A percentile compares a stretch with the other conserved stretches of the same genome.
These are phyloP conservation scores for Rhombomys opimus DNA, from an alignment of 2,113 vertebrate genomes.

Conservation along the genomic window DNA sequence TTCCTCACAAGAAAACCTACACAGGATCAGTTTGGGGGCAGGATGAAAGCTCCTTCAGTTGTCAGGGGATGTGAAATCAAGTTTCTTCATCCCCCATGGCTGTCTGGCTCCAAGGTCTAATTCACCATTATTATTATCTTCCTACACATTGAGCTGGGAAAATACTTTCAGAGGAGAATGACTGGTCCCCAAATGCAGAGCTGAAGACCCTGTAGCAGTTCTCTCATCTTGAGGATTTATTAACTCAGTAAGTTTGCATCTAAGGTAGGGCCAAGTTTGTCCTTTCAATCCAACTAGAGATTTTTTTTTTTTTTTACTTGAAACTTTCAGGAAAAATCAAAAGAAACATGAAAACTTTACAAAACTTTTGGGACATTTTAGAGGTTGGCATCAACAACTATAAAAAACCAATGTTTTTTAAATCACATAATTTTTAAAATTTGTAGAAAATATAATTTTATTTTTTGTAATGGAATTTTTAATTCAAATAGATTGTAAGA, in stretches of 20 bases:
- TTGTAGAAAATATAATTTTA: not conserved
- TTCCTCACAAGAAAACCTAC: not conserved
- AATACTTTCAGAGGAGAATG: not conserved
- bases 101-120: not conserved
- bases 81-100: not conserved
- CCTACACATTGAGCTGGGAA: not conserved
- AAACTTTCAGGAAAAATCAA: constrained; percentile 20
- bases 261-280: not conserved
- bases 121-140: not conserved
- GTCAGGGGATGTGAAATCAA: not conserved
- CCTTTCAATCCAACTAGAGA: constrained; percentile 13
- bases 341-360: not conserved
- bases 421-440: not conserved
- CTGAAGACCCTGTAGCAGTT: not conserved
- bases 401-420: not conserved
- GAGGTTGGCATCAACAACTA: not conserved
- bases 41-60: not conserved
- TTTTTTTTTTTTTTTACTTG: not conserved
- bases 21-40: not conserved
- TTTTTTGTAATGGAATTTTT: not conserved
- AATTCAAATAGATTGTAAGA: not conserved
- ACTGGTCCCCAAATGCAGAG: not conserved
- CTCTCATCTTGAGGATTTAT: not conserved
- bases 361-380: not conserved
- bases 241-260: not conserved